These are phyloP conservation scores for Ichneumoninae sp. DNA, from an alignment of 2,888 invertebrate species.

Conservation along the genomic window DNA sequence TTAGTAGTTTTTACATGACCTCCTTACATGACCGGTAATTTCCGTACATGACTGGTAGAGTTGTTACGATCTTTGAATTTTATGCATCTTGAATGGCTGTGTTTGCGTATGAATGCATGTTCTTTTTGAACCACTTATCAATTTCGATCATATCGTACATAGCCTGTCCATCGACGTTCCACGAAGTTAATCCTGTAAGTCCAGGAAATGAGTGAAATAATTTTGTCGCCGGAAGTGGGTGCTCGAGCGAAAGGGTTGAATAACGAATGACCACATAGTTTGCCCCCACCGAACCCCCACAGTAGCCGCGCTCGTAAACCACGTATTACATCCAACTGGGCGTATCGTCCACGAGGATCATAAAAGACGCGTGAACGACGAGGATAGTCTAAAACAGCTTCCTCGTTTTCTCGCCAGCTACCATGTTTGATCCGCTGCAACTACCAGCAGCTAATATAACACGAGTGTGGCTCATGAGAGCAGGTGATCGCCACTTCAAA, in stretches of 20 bases:
- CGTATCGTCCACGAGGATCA: conserved; percentile 47
- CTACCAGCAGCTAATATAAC: conserved; percentile 37
- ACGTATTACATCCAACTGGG: conserved; percentile 14
- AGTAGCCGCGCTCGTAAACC: background rate
- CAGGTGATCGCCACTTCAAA: conserved; percentile 69
- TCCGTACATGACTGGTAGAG: too few species aligned
- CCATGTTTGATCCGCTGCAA: conserved; percentile 41
- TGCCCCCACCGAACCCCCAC: background rate
- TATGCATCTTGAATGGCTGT: too few species aligned
- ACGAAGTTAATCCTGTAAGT: background rate
- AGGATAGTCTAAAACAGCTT: conserved; percentile 66
- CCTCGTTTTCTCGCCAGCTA: conserved; percentile 65
- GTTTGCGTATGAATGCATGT: too few species aligned
- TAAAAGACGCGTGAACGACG: conserved; percentile 61
- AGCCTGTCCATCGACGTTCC: too few species aligned
- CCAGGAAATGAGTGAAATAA: background rate
- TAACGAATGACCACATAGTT: conserved; percentile 6
- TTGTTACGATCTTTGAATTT: too few species aligned
- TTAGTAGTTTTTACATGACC: too few species aligned
- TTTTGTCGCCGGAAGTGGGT: background rate
- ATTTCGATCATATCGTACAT: too few species aligned
- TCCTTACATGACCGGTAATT: too few species aligned
- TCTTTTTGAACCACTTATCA: too few species aligned
- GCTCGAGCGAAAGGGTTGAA: background rate
- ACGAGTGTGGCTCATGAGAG: conserved; percentile 41